A percentile compares a stretch with the other conserved stretches of the same genome.
Evolutionary conservation across 2,797 vertebrate genomes (phyloP).

Genomic region (Crocidura indochinensis): DNA sequence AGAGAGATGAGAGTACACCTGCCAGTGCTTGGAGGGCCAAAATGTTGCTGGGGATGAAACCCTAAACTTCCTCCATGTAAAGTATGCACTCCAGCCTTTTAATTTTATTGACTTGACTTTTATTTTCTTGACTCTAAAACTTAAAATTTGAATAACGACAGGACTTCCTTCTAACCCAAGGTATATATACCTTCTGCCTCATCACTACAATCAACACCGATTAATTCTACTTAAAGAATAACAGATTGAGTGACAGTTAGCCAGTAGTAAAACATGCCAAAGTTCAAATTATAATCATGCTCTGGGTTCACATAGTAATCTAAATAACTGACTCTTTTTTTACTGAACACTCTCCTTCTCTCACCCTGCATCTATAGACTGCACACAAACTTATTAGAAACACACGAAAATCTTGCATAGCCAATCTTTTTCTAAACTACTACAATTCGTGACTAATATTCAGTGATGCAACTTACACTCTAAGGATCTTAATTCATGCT

Average conservation of each 20-base stretch:
- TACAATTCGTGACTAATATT: conserved; percentile 26
- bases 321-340: conserved; percentile 53
- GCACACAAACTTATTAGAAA: conserved; percentile 19
- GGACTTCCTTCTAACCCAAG: conserved; percentile 44
- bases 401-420: conserved; percentile 56
- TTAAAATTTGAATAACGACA: conserved; percentile 65
- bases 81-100: no score
- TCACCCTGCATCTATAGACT: background rate
- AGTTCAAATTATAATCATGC: conserved; percentile 50
- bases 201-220: background rate
- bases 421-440: conserved; percentile 4
- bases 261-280: conserved; percentile 30
- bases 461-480: conserved; percentile 47
- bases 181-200: background rate
- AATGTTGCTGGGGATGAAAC: no score
- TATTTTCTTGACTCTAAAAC: no score
- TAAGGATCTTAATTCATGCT: conserved; percentile 56
- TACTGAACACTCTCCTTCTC: conserved; percentile 13
- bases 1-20: no score
- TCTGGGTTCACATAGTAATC: background rate
- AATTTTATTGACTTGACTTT: no score
- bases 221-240: conserved; percentile 41
- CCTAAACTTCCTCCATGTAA: no score
- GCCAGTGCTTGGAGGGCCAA: no score
- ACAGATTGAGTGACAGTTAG: conserved; percentile 18